Conservation (phyloP, 2,113 vertebrate species). For the Zootoca vivipara region DNA sequence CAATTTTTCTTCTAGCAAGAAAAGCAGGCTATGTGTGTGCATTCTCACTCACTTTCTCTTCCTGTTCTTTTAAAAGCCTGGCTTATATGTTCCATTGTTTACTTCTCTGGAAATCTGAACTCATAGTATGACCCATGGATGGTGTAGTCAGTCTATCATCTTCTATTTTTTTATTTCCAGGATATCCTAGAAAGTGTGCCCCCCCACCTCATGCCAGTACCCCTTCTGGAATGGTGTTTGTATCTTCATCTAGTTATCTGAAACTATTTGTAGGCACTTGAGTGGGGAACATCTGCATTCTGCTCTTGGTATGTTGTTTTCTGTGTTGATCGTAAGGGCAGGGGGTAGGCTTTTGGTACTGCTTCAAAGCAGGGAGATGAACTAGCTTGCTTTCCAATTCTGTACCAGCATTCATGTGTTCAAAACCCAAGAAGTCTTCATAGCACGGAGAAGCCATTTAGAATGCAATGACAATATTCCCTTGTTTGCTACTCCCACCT, state of each 20-base stretch:
- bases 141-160: too few relatives aligned
- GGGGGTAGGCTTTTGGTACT: not conserved
- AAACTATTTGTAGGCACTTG: not conserved
- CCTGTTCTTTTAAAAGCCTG: not conserved
- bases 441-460: not conserved
- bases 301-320: not conserved
- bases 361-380: not conserved
- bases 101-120: constrained; percentile 12
- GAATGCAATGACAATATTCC: not conserved
- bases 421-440: not conserved
- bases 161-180: too few relatives aligned
- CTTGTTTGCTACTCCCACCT: not conserved
- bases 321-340: not conserved
- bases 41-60: not conserved
- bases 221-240: not conserved
- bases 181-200: too few relatives aligned
- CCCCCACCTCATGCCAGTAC: not conserved
- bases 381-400: not conserved
- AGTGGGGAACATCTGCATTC: not conserved
- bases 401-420: not conserved
- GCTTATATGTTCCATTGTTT: not conserved
- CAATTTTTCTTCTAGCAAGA: not conserved
- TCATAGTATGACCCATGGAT: not conserved
- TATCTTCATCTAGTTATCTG: not conserved
- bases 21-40: not conserved